Evolutionary conservation across 2,113 vertebrate genomes (phyloP).

Genomic region (Callionymus lyra): DNA sequence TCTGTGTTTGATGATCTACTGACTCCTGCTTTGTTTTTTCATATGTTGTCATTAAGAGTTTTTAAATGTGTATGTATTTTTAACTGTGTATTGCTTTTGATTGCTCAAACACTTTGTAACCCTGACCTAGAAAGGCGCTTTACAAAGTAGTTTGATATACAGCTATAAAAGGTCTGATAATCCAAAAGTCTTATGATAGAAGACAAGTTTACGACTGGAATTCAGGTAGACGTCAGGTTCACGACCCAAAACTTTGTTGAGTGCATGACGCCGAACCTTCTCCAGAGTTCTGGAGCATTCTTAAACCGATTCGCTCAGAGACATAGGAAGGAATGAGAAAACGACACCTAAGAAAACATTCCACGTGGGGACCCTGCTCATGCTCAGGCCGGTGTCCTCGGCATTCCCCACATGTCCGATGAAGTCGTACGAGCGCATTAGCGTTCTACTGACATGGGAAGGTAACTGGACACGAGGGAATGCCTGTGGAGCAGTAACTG

Average conservation of each 20-base stretch:
- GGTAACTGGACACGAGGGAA: slow-evolving; percentile 46
- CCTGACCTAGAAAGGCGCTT: no score
- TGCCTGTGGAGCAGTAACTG: slow-evolving; percentile 46
- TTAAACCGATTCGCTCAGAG: slow-evolving; percentile 31
- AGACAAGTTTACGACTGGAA: slow-evolving; percentile 6
- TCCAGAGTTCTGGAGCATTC: slow-evolving; percentile 29
- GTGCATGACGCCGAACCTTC: slow-evolving; percentile 14
- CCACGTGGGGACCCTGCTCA: slow-evolving; percentile 43
- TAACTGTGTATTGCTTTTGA: no score
- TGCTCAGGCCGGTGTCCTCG: slow-evolving; percentile 41
- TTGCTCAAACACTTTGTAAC: no score
- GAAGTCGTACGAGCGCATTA: slow-evolving; percentile 56
- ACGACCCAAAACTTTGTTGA: slow-evolving; percentile 1
- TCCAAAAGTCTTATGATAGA: not conserved
- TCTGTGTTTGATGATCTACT: no score
- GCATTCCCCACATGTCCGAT: slow-evolving; percentile 42
- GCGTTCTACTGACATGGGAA: slow-evolving; percentile 61
- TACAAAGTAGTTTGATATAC: no score
- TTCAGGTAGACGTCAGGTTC: slow-evolving; percentile 14
- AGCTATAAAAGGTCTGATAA: no score
- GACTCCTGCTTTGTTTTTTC: no score
- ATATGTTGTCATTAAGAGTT: no score
- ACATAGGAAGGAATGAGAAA: slow-evolving; percentile 54
- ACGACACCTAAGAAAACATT: slow-evolving; percentile 66
- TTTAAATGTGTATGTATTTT: no score